Percentiles rank a stretch among this genome's conserved stretches.
These are phyloP conservation scores for Brachionus rubens DNA, from an alignment of 1,140 invertebrate genomes.

Conservation along the genomic window DNA sequence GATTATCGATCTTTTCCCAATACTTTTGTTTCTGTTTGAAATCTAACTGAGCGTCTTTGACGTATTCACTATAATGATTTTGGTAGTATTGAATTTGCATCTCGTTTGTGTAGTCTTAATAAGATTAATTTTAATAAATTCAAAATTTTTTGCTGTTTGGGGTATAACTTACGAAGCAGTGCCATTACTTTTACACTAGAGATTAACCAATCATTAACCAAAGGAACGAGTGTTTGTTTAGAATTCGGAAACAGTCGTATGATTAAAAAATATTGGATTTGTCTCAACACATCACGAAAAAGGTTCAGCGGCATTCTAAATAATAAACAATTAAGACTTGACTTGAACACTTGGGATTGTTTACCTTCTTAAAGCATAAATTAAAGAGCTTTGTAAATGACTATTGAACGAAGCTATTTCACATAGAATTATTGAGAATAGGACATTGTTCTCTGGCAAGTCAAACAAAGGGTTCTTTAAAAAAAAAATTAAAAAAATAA, in stretches of 20 bases:
- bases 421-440: constrained; percentile 14
- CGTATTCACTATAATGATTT: constrained; percentile 41
- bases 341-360: not conserved
- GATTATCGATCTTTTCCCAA: constrained; percentile 1
- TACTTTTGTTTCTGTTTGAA: constrained; percentile 19
- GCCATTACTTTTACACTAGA: constrained; percentile 21
- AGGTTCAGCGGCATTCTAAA: constrained; percentile 34
- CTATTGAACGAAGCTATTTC: constrained; percentile 11
- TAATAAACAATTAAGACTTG: not conserved
- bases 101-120: constrained; percentile 26
- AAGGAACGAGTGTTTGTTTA: not conserved
- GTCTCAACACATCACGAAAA: constrained; percentile 33
- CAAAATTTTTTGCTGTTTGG: not conserved
- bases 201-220: constrained; percentile 15
- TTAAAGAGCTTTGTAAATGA: constrained; percentile 24
- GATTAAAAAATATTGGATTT: constrained; percentile 25
- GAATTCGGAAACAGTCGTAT: not conserved
- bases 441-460: not conserved
- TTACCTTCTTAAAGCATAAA: constrained; percentile 40
- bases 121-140: not conserved
- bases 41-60: constrained; percentile 23
- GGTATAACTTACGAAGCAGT: not conserved
- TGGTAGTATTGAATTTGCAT: constrained; percentile 41
- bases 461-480: constrained; percentile 38
- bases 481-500: not conserved